phyloP scores from a whole-genome alignment of 1,140 invertebrate genomes.

The Drosophila melanica region DNA sequence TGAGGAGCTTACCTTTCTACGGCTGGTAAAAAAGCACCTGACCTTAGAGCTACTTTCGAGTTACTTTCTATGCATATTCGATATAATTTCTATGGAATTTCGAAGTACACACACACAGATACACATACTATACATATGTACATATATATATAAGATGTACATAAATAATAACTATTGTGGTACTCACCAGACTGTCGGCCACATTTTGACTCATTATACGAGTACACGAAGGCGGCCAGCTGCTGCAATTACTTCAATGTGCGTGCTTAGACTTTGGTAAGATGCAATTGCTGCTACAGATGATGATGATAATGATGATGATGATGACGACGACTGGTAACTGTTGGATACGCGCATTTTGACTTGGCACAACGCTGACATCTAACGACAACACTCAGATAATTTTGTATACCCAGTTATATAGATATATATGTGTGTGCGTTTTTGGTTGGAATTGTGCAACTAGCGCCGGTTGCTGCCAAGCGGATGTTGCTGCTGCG shows the following conservation, averaged over 20 bases:
- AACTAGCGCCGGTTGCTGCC: slow-evolving; percentile 38
- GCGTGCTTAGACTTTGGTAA: slow-evolving; percentile 71
- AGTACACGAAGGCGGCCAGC: slow-evolving; percentile 51
- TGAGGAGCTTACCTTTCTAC: neutral
- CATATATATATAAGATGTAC: neutral
- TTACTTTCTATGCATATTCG: slow-evolving; percentile 60
- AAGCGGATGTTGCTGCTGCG: slow-evolving; percentile 38
- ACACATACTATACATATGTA: slow-evolving; percentile 1
- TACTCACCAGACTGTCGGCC: slow-evolving; percentile 83
- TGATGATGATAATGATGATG: slow-evolving; percentile 27
- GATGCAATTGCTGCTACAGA: slow-evolving; percentile 54
- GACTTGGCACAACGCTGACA: slow-evolving; percentile 59
- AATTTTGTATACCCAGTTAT: slow-evolving; percentile 5
- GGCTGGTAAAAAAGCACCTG: slow-evolving; percentile 1
- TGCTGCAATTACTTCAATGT: slow-evolving; percentile 76
- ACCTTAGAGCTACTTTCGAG: slow-evolving; percentile 26
- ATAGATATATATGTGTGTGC: slow-evolving; percentile 20
- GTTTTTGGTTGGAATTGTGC: slow-evolving; percentile 60
- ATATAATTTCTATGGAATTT: slow-evolving; percentile 55
- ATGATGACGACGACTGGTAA: slow-evolving; percentile 63
- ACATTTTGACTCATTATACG: slow-evolving; percentile 83
- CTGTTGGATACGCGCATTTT: slow-evolving; percentile 74
- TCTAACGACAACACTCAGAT: slow-evolving; percentile 54
- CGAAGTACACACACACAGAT: neutral
- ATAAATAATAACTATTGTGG: slow-evolving; percentile 8